phyloP scores from a whole-genome alignment of 2,888 invertebrate genomes.

The Liposcelis brunnea region DNA sequence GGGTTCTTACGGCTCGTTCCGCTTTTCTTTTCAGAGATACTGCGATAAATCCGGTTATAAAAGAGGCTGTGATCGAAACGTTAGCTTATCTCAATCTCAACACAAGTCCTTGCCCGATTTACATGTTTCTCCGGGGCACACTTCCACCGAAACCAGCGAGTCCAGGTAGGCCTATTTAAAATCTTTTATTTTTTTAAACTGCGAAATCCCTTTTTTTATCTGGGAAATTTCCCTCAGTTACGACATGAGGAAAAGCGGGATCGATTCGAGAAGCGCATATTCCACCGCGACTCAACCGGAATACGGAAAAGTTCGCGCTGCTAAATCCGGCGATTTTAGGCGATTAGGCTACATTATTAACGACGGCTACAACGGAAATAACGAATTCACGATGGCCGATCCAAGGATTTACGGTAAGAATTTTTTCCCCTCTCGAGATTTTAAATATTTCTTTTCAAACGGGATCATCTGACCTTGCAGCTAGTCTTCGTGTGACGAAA shows the following conservation, averaged over 20 bases:
- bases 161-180: slow-evolving; percentile 1
- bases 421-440: background rate
- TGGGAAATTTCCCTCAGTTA: too few species aligned
- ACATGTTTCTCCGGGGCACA: slow-evolving; percentile 27
- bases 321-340: background rate
- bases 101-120: slow-evolving; percentile 74
- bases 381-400: slow-evolving; percentile 1
- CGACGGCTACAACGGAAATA: background rate
- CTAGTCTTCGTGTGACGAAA: slow-evolving; percentile 3
- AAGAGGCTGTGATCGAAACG: slow-evolving; percentile 16
- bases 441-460: background rate
- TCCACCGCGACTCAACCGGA: slow-evolving; percentile 4
- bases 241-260: background rate
- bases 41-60: background rate
- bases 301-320: background rate
- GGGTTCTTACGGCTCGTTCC: too few species aligned
- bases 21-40: slow-evolving; percentile 1
- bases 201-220: too few species aligned
- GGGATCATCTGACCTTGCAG: background rate
- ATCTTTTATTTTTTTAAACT: too few species aligned
- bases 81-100: slow-evolving; percentile 26
- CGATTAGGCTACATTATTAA: background rate
- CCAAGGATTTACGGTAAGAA: slow-evolving; percentile 2
- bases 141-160: slow-evolving; percentile 4
- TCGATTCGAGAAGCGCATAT: slow-evolving; percentile 1